A percentile compares a stretch with the other conserved stretches of the same genome.
These are phyloP conservation scores for Chlorocebus sabaeus DNA, from an alignment of 2,113 vertebrate species.

Conservation along the genomic window DNA sequence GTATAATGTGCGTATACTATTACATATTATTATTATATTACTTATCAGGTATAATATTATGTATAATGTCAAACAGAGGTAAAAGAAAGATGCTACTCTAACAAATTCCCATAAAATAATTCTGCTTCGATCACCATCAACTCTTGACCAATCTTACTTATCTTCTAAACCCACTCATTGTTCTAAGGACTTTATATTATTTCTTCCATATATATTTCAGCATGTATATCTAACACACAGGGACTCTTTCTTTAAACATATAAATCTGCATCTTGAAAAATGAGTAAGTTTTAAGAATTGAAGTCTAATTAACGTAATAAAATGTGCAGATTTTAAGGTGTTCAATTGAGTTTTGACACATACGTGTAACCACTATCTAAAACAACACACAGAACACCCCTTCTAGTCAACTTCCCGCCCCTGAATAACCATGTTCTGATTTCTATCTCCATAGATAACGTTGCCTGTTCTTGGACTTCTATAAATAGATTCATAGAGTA, in stretches of 20 bases:
- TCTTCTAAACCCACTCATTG: neutral
- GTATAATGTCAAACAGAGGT: neutral
- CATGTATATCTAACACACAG: neutral
- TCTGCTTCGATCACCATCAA: neutral
- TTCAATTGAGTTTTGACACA: constrained; percentile 2
- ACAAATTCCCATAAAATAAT: neutral
- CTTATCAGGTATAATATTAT: neutral
- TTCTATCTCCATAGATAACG: neutral
- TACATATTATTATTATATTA: too few species aligned
- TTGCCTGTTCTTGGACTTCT: neutral
- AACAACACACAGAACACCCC: neutral
- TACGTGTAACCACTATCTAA: neutral
- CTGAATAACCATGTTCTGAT: neutral
- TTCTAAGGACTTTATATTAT: neutral
- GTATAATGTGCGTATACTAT: too few species aligned
- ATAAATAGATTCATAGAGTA: neutral
- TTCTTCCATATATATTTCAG: constrained; percentile 17
- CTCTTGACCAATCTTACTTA: neutral
- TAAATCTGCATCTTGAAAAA: constrained; percentile 4
- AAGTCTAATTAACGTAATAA: constrained; percentile 26
- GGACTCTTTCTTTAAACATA: constrained; percentile 13
- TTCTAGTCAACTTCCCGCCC: neutral
- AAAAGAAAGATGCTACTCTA: neutral
- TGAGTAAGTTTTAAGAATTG: neutral
- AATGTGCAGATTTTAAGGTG: neutral